These are phyloP conservation scores for Gastrophryne carolinensis DNA, from an alignment of 2,797 vertebrate genomes.

Conservation along the genomic window DNA sequence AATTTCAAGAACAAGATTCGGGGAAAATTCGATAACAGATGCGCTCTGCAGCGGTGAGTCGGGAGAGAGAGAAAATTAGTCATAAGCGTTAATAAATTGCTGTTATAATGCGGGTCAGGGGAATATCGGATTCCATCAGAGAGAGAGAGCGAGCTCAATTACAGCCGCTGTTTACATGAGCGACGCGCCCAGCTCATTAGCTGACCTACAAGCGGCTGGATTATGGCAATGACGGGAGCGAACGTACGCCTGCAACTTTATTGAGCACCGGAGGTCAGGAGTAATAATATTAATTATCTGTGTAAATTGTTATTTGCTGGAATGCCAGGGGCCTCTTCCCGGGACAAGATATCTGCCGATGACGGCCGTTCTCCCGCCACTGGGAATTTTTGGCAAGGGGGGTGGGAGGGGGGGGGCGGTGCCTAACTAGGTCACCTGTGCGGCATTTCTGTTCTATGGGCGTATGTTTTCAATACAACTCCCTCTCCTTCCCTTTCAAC, in stretches of 20 bases:
- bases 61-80: neutral
- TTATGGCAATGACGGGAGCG: neutral
- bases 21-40: neutral
- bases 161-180: neutral
- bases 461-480: too few species aligned
- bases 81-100: neutral
- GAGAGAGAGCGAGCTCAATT: too few species aligned
- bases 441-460: too few species aligned
- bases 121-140: too few species aligned
- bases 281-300: conserved; percentile 7
- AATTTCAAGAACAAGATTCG: neutral
- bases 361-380: too few species aligned
- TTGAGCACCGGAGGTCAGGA: neutral
- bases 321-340: neutral
- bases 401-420: too few species aligned
- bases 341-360: too few species aligned
- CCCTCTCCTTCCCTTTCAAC: too few species aligned
- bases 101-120: too few species aligned
- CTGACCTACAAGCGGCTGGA: neutral
- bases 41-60: neutral
- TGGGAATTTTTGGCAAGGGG: too few species aligned
- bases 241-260: neutral
- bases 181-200: conserved; percentile 8
- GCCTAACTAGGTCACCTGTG: too few species aligned
- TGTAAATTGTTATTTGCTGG: neutral